Conservation (phyloP, 2,888 invertebrate genomes). For the Dilophus febrilis region DNA sequence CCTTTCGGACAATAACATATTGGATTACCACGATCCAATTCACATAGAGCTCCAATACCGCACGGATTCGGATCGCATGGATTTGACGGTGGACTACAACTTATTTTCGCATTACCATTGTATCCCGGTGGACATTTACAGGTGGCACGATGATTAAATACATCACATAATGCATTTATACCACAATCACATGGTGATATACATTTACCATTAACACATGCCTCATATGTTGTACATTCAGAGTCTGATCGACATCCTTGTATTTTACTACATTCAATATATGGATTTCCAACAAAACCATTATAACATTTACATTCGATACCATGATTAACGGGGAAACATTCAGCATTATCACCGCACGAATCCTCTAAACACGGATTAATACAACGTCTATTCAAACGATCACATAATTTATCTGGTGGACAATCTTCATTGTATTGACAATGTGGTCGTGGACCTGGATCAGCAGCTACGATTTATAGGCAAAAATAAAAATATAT, state of each 20-base stretch:
- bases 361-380: slow-evolving; percentile 64
- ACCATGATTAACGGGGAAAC: slow-evolving; percentile 56
- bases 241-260: slow-evolving; percentile 53
- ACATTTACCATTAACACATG: slow-evolving; percentile 61
- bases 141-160: slow-evolving; percentile 55
- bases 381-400: slow-evolving; percentile 66
- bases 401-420: slow-evolving; percentile 68
- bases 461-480: neutral
- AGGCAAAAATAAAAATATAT: neutral
- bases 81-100: slow-evolving; percentile 56
- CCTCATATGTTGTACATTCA: slow-evolving; percentile 56
- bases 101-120: slow-evolving; percentile 53
- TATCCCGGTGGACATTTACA: slow-evolving; percentile 75
- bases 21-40: slow-evolving; percentile 67
- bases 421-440: slow-evolving; percentile 86
- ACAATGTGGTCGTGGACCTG: slow-evolving; percentile 43
- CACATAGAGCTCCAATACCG: slow-evolving; percentile 69
- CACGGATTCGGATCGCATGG: slow-evolving; percentile 77
- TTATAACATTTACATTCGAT: slow-evolving; percentile 57
- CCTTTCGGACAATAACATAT: slow-evolving; percentile 82
- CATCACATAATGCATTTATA: slow-evolving; percentile 63
- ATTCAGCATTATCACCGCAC: slow-evolving; percentile 69
- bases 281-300: slow-evolving; percentile 62
- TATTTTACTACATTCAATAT: slow-evolving; percentile 46
- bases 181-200: slow-evolving; percentile 65